Conservation (phyloP, 1,140 invertebrate species). For the Dreissena rostriformis region DNA sequence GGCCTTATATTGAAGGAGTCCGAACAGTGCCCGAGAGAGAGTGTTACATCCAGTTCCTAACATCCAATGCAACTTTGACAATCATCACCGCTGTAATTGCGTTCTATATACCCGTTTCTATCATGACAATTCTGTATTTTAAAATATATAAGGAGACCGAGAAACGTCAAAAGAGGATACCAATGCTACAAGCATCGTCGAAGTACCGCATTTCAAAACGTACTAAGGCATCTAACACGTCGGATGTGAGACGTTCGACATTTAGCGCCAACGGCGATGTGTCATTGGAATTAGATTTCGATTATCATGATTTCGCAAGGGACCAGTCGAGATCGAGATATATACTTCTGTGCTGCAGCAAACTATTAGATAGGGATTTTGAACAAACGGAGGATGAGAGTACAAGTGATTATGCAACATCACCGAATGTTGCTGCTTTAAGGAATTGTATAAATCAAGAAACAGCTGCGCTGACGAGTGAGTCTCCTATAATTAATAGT, state of each 20-base stretch:
- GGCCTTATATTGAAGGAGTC: conserved; percentile 92
- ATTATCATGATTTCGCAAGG: conserved; percentile 55
- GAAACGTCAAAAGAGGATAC: conserved; percentile 96
- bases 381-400: conserved; percentile 76
- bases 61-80: conserved; percentile 98
- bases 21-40: conserved; percentile 93
- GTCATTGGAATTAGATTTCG: conserved; percentile 20
- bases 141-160: conserved; percentile 95
- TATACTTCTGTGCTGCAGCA: conserved; percentile 65
- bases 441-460: too few species aligned
- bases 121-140: conserved; percentile 80
- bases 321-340: conserved; percentile 39
- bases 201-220: conserved; percentile 31
- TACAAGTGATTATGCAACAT: conserved; percentile 71
- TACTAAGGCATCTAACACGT: neutral
- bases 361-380: conserved; percentile 77
- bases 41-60: conserved; percentile 99
- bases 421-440: conserved; percentile 50
- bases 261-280: conserved; percentile 31
- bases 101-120: conserved; percentile 96
- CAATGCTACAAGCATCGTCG: conserved; percentile 93
- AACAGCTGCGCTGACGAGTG: too few species aligned
- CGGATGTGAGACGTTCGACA: conserved; percentile 28
- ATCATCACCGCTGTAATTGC: conserved; percentile 91
- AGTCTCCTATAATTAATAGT: too few species aligned